Evolutionary conservation across 2,797 vertebrate species (phyloP).

Genomic region (Moxostoma hubbsi): DNA sequence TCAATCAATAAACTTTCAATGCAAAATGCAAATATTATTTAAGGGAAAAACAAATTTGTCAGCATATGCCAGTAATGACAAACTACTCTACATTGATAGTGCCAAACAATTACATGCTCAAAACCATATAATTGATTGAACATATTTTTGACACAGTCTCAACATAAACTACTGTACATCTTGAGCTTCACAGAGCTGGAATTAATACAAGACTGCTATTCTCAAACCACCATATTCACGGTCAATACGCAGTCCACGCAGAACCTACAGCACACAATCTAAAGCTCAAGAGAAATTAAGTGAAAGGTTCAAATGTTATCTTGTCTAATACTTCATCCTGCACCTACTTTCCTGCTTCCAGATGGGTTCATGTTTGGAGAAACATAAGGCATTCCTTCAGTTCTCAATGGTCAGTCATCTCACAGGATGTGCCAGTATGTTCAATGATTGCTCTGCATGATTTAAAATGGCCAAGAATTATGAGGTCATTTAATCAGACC

Average conservation of each 20-base stretch:
- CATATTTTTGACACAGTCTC: not conserved
- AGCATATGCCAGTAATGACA: too few relatives aligned
- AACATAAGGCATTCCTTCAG: not conserved
- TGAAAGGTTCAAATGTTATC: not conserved
- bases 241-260: not conserved
- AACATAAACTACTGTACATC: not conserved
- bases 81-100: not conserved
- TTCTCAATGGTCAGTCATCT: not conserved
- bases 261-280: not conserved
- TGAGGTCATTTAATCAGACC: not conserved
- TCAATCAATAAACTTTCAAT: too few relatives aligned
- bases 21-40: too few relatives aligned
- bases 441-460: slow-evolving; percentile 6
- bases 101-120: not conserved
- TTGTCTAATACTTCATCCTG: slow-evolving; percentile 3
- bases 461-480: not conserved
- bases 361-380: not conserved
- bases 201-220: not conserved
- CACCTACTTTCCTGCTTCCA: not conserved
- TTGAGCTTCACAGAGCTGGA: slow-evolving; percentile 1
- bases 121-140: too few relatives aligned
- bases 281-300: not conserved
- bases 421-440: not conserved
- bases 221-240: not conserved
- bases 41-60: too few relatives aligned